A percentile compares a stretch with the other conserved stretches of the same genome.
Evolutionary conservation across 35 echinoderm and acorn worm species (phyloP).

Genomic region (Diadema setosum): DNA sequence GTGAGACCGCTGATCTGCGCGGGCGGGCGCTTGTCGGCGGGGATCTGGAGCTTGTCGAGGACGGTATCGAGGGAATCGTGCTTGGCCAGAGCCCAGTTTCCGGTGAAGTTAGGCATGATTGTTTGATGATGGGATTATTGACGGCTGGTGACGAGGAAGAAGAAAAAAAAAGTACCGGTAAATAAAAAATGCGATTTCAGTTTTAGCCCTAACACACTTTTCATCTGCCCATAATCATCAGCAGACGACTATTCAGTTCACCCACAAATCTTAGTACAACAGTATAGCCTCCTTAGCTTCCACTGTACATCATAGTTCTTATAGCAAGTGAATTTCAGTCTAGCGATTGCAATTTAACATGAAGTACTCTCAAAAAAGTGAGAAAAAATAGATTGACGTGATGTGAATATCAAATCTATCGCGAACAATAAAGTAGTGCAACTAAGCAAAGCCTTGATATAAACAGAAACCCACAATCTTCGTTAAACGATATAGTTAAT

Average conservation of each 20-base stretch:
- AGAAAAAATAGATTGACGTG: no score
- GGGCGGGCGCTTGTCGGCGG: slow-evolving; percentile 1
- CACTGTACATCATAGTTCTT: no score
- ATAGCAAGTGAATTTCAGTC: no score
- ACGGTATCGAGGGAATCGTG: slow-evolving; percentile 48
- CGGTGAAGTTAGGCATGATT: slow-evolving; percentile 27
- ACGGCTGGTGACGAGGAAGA: no score
- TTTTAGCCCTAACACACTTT: neutral
- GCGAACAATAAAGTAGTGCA: no score
- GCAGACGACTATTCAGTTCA: neutral
- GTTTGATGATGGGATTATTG: no score
- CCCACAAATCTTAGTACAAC: neutral
- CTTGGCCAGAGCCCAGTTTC: slow-evolving; percentile 33
- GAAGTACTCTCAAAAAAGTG: no score
- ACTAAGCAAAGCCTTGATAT: no score
- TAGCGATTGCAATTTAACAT: no score
- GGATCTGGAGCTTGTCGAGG: slow-evolving; percentile 24
- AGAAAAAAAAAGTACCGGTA: neutral
- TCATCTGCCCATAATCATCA: neutral
- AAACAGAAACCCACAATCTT: neutral
- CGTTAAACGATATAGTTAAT: neutral
- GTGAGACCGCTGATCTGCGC: neutral
- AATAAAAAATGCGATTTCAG: neutral
- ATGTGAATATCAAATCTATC: no score
- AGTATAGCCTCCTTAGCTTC: neutral